Percentiles rank a stretch among this genome's conserved stretches.
These are phyloP conservation scores for Thunnus albacares DNA, from an alignment of 2,797 vertebrate genomes.

Conservation along the genomic window DNA sequence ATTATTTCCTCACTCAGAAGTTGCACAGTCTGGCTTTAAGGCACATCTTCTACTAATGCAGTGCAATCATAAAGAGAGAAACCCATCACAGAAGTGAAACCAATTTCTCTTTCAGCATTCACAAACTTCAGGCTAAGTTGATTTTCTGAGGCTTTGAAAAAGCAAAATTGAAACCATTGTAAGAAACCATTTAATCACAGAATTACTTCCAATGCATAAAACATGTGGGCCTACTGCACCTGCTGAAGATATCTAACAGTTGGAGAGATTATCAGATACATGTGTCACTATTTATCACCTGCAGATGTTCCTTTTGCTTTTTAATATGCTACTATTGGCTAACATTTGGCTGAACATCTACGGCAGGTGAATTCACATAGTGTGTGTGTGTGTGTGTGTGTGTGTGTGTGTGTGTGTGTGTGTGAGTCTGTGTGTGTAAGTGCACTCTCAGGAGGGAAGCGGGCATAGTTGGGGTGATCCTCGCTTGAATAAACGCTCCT, in stretches of 20 bases:
- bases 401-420: no score
- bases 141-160: not conserved
- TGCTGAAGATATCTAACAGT: not conserved
- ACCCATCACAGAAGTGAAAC: not conserved
- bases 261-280: not conserved
- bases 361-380: constrained; percentile 1
- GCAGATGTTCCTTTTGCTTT: not conserved
- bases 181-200: not conserved
- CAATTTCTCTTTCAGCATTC: not conserved
- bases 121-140: not conserved
- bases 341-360: not conserved
- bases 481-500: constrained; percentile 63
- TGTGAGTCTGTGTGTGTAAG: constrained; percentile 4
- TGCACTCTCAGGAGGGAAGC: constrained; percentile 27
- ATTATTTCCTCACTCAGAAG: not conserved
- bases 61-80: not conserved
- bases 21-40: not conserved
- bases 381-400: constrained; percentile 5
- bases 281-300: not conserved
- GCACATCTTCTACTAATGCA: not conserved
- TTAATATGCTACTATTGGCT: not conserved
- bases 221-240: not conserved
- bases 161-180: not conserved
- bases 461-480: constrained; percentile 39
- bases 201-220: not conserved